These are phyloP conservation scores for Dolichoris vasculosae DNA, from an alignment of 1,140 invertebrate species.

Conservation along the genomic window DNA sequence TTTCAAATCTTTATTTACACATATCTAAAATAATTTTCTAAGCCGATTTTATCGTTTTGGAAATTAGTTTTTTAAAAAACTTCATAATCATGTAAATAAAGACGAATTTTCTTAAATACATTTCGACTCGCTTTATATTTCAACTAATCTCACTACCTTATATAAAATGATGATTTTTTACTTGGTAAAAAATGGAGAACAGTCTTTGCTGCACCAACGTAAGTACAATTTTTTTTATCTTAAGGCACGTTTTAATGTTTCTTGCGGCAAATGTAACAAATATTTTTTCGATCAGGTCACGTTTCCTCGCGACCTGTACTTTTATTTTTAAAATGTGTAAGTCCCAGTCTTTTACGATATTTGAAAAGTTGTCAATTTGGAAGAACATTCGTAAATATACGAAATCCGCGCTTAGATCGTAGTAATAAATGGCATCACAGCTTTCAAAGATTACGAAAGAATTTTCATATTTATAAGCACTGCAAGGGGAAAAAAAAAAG, in stretches of 20 bases:
- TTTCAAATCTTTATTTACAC: conserved; percentile 48
- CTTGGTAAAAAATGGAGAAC: conserved; percentile 53
- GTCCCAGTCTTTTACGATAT: conserved; percentile 41
- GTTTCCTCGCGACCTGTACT: conserved; percentile 10
- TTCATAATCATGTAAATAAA: conserved; percentile 34
- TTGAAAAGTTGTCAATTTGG: not conserved
- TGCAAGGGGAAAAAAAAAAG: not conserved
- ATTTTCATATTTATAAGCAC: conserved; percentile 13
- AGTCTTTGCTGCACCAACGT: conserved; percentile 52
- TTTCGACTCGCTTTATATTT: conserved; percentile 48
- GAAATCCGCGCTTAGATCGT: conserved; percentile 14
- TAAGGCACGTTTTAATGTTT: conserved; percentile 51
- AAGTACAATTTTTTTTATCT: conserved; percentile 45
- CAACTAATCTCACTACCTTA: conserved; percentile 54
- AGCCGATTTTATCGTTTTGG: conserved; percentile 41
- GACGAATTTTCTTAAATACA: conserved; percentile 46
- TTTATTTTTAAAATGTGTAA: conserved; percentile 22
- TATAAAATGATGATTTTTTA: conserved; percentile 47
- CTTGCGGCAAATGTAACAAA: conserved; percentile 38
- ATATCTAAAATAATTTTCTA: conserved; percentile 37
- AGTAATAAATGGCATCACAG: conserved; percentile 38
- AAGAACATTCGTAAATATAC: conserved; percentile 26
- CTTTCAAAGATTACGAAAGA: conserved; percentile 11
- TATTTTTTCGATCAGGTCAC: conserved; percentile 27
- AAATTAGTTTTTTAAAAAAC: conserved; percentile 37